Evolutionary conservation across 2,797 vertebrate genomes (phyloP).

Genomic region (Aulostomus chinensis): DNA sequence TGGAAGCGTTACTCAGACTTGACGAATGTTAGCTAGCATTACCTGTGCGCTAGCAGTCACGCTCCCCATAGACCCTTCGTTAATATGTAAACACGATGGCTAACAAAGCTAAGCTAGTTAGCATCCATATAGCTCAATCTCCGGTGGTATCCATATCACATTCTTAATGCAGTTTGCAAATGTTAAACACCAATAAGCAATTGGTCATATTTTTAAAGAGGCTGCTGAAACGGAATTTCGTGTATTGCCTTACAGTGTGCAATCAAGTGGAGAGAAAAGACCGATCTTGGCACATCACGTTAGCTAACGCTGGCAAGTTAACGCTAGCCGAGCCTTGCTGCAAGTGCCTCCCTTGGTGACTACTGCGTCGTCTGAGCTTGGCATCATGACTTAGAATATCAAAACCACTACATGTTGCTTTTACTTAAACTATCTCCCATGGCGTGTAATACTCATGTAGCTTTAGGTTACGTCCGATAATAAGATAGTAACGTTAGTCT

Average conservation of each 20-base stretch:
- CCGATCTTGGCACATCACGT: background rate
- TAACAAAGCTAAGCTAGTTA: constrained; percentile 47
- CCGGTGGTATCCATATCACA: background rate
- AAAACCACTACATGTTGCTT: no score
- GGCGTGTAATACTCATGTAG: no score
- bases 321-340: background rate
- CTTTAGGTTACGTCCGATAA: no score
- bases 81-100: constrained; percentile 63
- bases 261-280: background rate
- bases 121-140: constrained; percentile 14
- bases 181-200: no score
- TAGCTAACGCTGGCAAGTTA: background rate
- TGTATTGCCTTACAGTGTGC: no score
- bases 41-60: constrained; percentile 16
- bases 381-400: no score
- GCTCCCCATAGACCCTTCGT: background rate
- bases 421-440: no score
- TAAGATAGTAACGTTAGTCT: no score
- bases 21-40: background rate
- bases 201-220: no score
- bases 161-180: background rate
- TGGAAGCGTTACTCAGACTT: background rate
- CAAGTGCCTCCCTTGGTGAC: no score
- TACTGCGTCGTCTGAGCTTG: no score
- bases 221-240: no score